A percentile compares a stretch with the other conserved stretches of the same genome.
Conservation (phyloP, 35 echinoderm and acorn worm genomes). For the Diadema setosum region DNA sequence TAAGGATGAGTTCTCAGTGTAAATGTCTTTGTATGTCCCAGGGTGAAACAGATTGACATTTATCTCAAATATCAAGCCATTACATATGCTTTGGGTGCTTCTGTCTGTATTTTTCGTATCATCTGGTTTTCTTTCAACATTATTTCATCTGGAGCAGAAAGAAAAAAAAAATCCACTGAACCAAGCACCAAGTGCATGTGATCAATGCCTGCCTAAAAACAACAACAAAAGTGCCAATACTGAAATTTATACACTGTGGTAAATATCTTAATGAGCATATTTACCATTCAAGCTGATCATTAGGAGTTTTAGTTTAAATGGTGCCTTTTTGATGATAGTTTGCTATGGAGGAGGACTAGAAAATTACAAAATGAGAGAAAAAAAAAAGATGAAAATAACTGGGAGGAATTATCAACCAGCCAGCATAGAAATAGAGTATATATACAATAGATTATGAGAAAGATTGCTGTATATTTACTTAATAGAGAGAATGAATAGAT, state of each 20-base stretch:
- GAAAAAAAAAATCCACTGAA: no score
- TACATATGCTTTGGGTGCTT: no score
- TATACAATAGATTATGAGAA: background rate
- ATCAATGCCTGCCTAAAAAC: background rate
- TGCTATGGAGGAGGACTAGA: no score
- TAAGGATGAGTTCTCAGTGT: no score
- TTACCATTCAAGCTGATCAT: background rate
- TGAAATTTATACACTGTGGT: background rate
- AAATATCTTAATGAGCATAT: background rate
- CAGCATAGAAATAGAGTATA: constrained; percentile 1
- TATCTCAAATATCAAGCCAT: no score
- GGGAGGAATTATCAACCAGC: background rate
- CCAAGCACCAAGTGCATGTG: background rate
- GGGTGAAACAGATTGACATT: no score
- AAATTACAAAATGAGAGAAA: background rate
- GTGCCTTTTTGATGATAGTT: no score
- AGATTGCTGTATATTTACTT: background rate
- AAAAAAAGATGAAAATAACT: no score
- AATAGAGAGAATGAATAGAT: background rate
- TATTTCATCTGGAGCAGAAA: no score
- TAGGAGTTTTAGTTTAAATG: background rate
- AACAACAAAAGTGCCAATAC: constrained; percentile 5
- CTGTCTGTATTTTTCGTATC: no score
- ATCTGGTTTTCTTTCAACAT: no score
- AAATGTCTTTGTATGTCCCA: no score